phyloP scores from a whole-genome alignment of 2,113 vertebrate species.

The Acinonyx jubatus region DNA sequence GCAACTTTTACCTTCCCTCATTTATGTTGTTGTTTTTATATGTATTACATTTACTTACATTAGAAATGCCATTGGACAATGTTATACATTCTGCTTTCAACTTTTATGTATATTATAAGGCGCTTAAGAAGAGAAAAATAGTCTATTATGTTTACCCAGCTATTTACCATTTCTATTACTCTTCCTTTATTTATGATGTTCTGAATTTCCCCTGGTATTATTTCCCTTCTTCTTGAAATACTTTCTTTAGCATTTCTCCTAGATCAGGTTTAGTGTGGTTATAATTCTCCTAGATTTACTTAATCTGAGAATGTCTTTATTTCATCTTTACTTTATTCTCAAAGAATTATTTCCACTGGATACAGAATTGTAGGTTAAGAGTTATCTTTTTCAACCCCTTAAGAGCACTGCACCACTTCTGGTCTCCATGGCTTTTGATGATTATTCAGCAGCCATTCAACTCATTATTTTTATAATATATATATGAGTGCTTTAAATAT shows the following conservation, averaged over 20 bases:
- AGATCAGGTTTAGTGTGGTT: neutral
- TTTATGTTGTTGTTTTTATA: neutral
- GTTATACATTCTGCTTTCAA: neutral
- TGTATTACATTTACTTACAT: neutral
- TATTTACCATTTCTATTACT: neutral
- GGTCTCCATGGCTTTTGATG: neutral
- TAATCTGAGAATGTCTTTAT: neutral
- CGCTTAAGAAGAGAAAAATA: conserved; percentile 3
- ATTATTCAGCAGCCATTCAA: neutral
- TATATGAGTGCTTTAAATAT: neutral
- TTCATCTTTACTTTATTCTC: neutral
- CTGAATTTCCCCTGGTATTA: neutral
- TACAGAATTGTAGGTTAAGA: neutral
- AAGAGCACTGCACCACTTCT: neutral
- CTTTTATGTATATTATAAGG: neutral
- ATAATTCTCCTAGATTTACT: neutral
- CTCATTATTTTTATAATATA: neutral
- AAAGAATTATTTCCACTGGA: neutral
- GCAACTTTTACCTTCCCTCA: neutral
- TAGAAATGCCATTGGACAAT: neutral
- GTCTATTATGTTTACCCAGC: neutral
- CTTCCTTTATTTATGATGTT: neutral
- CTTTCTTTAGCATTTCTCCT: neutral
- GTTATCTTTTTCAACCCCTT: neutral
- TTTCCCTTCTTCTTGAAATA: neutral